A percentile compares a stretch with the other conserved stretches of the same genome.
These are phyloP conservation scores for Egretta garzetta DNA, from an alignment of 2,113 vertebrate species.

Conservation along the genomic window DNA sequence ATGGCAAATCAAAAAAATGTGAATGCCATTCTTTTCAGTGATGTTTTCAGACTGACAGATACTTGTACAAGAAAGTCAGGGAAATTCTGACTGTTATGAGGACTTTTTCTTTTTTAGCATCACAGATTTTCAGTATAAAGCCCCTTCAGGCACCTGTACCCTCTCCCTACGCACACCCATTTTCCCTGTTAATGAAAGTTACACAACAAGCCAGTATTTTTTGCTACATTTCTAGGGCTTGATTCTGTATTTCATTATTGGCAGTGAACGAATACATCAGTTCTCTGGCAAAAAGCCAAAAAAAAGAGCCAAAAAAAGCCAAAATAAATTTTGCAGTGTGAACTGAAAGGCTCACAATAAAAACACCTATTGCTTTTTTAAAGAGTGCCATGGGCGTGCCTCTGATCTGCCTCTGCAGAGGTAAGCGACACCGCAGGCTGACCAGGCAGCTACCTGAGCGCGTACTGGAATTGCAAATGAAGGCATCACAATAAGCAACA, in stretches of 20 bases:
- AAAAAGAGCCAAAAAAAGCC: not conserved
- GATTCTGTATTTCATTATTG: not conserved
- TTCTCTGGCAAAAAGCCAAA: not conserved
- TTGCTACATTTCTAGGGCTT: not conserved
- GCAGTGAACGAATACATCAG: not conserved
- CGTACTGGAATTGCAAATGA: not conserved
- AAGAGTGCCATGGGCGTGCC: not conserved
- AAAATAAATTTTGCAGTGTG: not conserved
- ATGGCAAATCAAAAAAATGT: not conserved
- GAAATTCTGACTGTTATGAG: not conserved
- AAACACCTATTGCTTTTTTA: not conserved
- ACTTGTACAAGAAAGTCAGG: not conserved
- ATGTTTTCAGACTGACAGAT: not conserved
- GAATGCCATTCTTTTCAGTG: not conserved
- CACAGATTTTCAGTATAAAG: not conserved
- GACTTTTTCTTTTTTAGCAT: not conserved
- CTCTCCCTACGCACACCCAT: not conserved
- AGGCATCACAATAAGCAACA: not conserved
- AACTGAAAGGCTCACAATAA: not conserved
- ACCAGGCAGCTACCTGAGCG: not conserved
- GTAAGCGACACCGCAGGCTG: not conserved
- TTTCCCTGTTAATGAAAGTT: not conserved
- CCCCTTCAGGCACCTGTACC: not conserved
- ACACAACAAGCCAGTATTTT: not conserved
- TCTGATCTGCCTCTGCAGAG: not conserved